Conservation (phyloP, 1,140 invertebrate species). For the Drosophila tani region DNA sequence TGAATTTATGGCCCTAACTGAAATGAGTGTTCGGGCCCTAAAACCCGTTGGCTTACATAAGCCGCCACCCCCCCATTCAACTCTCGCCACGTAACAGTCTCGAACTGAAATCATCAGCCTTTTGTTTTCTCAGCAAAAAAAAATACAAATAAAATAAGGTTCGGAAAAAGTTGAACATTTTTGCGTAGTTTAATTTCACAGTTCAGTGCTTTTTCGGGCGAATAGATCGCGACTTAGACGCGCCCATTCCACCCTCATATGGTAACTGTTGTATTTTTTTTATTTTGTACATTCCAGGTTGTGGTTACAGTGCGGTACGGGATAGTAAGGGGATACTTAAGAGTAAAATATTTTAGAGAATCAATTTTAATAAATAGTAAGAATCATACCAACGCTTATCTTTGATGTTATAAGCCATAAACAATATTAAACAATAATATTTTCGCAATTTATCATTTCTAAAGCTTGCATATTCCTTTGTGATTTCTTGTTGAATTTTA, state of each 20-base stretch:
- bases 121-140: slow-evolving; percentile 23
- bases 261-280: slow-evolving; percentile 6
- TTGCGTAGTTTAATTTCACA: slow-evolving; percentile 78
- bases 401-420: not conserved
- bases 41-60: slow-evolving; percentile 41
- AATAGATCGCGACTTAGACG: slow-evolving; percentile 69
- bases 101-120: slow-evolving; percentile 38
- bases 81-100: slow-evolving; percentile 15
- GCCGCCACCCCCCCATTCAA: not conserved
- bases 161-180: slow-evolving; percentile 33
- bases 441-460: not conserved
- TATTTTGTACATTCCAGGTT: slow-evolving; percentile 9
- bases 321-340: not conserved
- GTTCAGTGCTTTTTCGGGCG: slow-evolving; percentile 67
- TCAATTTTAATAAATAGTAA: not conserved
- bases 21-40: slow-evolving; percentile 31
- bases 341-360: not conserved
- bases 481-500: not conserved
- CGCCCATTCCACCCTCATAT: slow-evolving; percentile 61
- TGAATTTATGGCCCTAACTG: slow-evolving; percentile 27
- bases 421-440: no score
- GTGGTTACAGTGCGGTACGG: slow-evolving; percentile 9
- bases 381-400: not conserved
- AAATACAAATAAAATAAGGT: slow-evolving; percentile 11
- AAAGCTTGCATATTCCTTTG: no score